These are phyloP conservation scores for Troides helena DNA, from an alignment of 2,888 invertebrate species.

Conservation along the genomic window DNA sequence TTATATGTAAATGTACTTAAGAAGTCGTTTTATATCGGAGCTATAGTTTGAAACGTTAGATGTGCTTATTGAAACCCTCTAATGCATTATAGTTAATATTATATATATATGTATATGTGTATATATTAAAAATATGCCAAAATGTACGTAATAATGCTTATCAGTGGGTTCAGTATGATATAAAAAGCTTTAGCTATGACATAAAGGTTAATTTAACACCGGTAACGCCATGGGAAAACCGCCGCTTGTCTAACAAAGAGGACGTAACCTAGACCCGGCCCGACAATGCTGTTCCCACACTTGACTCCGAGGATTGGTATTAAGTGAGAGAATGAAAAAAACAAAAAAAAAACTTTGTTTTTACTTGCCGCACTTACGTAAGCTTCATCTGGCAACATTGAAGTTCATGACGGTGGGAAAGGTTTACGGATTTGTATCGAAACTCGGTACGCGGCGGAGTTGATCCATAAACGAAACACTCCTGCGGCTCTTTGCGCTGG, in stretches of 20 bases:
- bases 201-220: slow-evolving; percentile 38
- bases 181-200: slow-evolving; percentile 20
- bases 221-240: slow-evolving; percentile 55
- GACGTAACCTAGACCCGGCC: slow-evolving; percentile 63
- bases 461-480: no score
- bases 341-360: slow-evolving; percentile 51
- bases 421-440: not conserved
- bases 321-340: slow-evolving; percentile 23
- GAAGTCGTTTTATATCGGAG: no score
- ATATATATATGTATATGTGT: no score
- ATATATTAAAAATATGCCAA: no score
- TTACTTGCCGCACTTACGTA: slow-evolving; percentile 60
- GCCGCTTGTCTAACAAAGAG: slow-evolving; percentile 47
- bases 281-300: slow-evolving; percentile 62
- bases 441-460: no score
- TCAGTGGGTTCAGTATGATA: no score
- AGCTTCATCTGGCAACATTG: slow-evolving; percentile 30
- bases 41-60: no score
- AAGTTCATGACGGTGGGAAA: slow-evolving; percentile 19
- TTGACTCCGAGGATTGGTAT: slow-evolving; percentile 51
- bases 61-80: no score
- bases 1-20: no score
- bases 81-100: no score
- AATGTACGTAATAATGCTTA: no score
- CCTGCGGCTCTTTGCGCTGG: no score